Evolutionary conservation across 2,113 vertebrate species (phyloP).

Genomic region (Stercorarius parasiticus): DNA sequence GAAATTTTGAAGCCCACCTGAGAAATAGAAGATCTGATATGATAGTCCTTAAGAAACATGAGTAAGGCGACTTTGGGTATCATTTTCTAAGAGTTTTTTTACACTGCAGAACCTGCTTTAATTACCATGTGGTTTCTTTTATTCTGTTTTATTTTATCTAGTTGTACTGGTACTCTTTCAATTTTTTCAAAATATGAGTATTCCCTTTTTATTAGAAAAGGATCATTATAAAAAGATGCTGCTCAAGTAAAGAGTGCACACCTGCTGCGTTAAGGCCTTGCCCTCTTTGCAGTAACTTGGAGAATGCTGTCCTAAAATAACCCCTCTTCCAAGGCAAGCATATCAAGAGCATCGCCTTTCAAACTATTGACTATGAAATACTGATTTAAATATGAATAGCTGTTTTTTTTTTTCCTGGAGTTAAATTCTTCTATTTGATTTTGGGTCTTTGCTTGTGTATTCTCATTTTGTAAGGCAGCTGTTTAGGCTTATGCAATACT

Average conservation of each 20-base stretch:
- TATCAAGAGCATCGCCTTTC: not conserved
- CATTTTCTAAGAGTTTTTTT: not conserved
- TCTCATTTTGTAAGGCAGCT: constrained; percentile 28
- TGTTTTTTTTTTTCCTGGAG: not conserved
- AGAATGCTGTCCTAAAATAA: constrained; percentile 5
- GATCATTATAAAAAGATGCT: not conserved
- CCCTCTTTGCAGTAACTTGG: not conserved
- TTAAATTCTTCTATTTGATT: constrained; percentile 21
- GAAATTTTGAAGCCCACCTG: not conserved
- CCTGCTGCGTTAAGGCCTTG: not conserved
- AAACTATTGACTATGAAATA: not conserved
- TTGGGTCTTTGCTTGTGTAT: not conserved
- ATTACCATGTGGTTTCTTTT: not conserved
- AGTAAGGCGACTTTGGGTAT: not conserved
- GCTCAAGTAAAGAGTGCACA: not conserved
- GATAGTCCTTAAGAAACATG: not conserved
- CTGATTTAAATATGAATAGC: constrained; percentile 30
- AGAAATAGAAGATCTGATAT: not conserved
- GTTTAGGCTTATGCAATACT: not conserved
- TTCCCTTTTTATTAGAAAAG: not conserved
- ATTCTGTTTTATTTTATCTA: not conserved
- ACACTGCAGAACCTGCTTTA: not conserved
- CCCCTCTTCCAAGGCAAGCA: not conserved
- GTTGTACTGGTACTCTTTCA: not conserved
- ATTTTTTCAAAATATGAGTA: not conserved